Conservation (phyloP, 2,113 vertebrate species). For the Channa argus region DNA sequence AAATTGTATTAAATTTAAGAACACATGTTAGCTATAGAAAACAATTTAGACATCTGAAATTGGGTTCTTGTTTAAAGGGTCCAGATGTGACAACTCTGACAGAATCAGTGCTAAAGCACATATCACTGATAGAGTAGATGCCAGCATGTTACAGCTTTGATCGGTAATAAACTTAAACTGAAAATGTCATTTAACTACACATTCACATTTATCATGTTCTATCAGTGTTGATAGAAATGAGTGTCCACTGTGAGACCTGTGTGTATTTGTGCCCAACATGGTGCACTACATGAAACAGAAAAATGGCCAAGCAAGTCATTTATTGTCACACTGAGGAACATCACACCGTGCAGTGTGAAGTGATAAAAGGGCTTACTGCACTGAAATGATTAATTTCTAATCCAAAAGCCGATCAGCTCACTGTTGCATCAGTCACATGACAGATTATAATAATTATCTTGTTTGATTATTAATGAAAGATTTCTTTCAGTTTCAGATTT, state of each 20-base stretch:
- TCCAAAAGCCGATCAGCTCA: constrained; percentile 4
- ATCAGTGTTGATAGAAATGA: background rate
- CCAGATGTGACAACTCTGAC: no score
- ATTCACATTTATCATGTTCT: background rate
- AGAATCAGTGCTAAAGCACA: no score
- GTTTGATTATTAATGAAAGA: background rate
- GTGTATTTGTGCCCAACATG: background rate
- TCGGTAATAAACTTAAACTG: background rate
- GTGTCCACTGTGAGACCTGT: background rate
- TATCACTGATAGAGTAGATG: background rate
- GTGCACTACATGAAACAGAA: no score
- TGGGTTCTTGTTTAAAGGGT: no score
- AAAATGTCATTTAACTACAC: background rate
- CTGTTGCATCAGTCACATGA: background rate
- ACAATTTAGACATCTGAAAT: no score
- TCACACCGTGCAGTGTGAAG: background rate
- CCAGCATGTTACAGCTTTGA: background rate
- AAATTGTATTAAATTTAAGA: no score
- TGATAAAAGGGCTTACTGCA: background rate
- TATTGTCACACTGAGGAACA: constrained; percentile 9
- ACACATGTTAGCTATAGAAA: no score
- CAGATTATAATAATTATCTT: background rate
- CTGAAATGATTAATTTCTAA: constrained; percentile 9
- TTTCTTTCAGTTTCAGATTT: no score
- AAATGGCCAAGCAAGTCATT: background rate